phyloP scores from a whole-genome alignment of 2,888 invertebrate species.

The Fabriciana adippe region DNA sequence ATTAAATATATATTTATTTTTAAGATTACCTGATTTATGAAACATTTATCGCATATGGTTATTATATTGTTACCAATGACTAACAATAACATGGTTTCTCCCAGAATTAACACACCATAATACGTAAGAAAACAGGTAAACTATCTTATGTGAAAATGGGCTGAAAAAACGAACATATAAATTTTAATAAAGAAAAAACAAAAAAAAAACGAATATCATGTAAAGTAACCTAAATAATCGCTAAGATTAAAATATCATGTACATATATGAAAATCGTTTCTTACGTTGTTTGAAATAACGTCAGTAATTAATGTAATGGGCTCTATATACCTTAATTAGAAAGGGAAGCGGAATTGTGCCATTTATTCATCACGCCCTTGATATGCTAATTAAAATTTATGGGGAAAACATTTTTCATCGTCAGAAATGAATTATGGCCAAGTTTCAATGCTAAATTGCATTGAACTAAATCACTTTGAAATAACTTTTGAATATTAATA shows the following conservation, averaged over 20 bases:
- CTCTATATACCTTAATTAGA: slow-evolving; percentile 28
- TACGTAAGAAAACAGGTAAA: too few species aligned
- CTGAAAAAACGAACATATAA: too few species aligned
- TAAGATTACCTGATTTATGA: too few species aligned
- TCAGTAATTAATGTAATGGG: slow-evolving; percentile 28
- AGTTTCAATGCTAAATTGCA: slow-evolving; percentile 45
- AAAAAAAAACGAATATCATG: too few species aligned
- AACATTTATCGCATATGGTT: too few species aligned
- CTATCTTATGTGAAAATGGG: too few species aligned
- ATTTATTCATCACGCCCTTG: slow-evolving; percentile 35
- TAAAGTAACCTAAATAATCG: too few species aligned
- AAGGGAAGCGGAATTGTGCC: slow-evolving; percentile 20
- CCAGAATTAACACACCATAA: too few species aligned
- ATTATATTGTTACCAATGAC: too few species aligned
- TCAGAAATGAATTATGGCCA: slow-evolving; percentile 52
- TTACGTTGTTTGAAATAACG: slow-evolving; percentile 7
- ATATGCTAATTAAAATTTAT: slow-evolving; percentile 40
- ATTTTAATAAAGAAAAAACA: too few species aligned
- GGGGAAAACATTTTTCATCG: slow-evolving; percentile 38
- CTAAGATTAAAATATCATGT: neutral
- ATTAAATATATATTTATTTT: too few species aligned
- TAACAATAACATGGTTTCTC: too few species aligned
- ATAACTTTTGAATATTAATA: slow-evolving; percentile 31
- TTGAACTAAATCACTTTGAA: slow-evolving; percentile 27
- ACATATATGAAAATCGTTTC: slow-evolving; percentile 2